phyloP scores from a whole-genome alignment of 2,113 vertebrate genomes.

The Lophura nycthemera region DNA sequence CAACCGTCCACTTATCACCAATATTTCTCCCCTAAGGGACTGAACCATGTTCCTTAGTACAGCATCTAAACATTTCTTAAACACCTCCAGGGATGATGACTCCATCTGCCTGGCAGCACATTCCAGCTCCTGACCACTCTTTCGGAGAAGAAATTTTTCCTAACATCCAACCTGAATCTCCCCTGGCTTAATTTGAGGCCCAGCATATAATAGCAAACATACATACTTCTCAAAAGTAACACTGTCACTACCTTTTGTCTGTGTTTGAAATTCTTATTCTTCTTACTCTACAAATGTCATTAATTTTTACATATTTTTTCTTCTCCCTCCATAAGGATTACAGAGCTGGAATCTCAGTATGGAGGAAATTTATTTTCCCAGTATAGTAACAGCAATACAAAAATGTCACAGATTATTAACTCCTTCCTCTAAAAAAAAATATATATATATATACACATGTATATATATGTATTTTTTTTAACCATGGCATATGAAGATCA shows the following conservation, averaged over 20 bases:
- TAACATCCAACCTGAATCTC: no score
- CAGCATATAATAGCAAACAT: no score
- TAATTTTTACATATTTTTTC: background rate
- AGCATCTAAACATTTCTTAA: no score
- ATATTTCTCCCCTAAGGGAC: no score
- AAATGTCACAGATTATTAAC: background rate
- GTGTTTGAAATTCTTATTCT: background rate
- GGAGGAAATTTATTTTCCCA: background rate
- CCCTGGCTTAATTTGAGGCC: no score
- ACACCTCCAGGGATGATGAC: no score
- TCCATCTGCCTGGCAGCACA: no score
- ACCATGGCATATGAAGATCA: background rate
- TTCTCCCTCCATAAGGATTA: background rate
- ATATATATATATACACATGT: no score
- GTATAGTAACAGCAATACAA: background rate
- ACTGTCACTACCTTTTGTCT: accelerated
- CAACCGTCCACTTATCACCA: no score
- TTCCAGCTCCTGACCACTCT: no score
- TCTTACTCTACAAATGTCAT: background rate
- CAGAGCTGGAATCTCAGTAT: background rate
- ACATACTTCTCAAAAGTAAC: background rate
- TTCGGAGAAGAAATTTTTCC: no score
- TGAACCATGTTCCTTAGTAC: no score
- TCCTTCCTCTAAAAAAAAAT: background rate
- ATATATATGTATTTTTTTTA: background rate